Conservation (phyloP, 2,113 vertebrate species). For the Zapornia atra region DNA sequence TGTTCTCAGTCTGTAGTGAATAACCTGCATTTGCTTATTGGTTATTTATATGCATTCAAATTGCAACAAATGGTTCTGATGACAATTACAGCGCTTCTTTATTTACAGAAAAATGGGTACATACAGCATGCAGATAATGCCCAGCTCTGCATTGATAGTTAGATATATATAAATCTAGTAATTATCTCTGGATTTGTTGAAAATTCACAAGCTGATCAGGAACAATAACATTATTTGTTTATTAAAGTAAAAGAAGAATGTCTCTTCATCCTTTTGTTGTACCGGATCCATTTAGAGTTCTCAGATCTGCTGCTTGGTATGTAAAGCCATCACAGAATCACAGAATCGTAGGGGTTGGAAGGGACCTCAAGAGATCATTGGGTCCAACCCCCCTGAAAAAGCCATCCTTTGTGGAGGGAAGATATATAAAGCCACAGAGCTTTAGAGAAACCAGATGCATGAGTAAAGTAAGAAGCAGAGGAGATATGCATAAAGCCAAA, state of each 20-base stretch:
- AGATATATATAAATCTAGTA: neutral
- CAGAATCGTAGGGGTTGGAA: too few species aligned
- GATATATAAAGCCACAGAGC: neutral
- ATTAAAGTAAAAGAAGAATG: neutral
- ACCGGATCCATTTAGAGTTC: neutral
- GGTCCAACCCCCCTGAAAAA: neutral
- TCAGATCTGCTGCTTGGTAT: neutral
- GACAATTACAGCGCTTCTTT: neutral
- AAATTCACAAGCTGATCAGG: neutral
- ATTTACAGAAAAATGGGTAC: neutral
- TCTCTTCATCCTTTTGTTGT: neutral
- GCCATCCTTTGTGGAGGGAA: neutral
- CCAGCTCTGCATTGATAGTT: neutral
- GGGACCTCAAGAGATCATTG: too few species aligned
- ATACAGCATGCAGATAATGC: neutral
- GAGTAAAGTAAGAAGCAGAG: neutral
- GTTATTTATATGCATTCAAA: neutral
- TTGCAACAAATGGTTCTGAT: slow-evolving; percentile 13
- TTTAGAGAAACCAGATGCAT: neutral
- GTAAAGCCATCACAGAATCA: neutral
- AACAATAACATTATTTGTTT: neutral
- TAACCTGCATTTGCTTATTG: neutral
- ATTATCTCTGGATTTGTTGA: neutral
- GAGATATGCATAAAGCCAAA: neutral
- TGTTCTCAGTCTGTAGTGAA: neutral